Conservation (phyloP, 37 sponge, comb jelly and placozoan species). For the Mnemiopsis leidyi region DNA sequence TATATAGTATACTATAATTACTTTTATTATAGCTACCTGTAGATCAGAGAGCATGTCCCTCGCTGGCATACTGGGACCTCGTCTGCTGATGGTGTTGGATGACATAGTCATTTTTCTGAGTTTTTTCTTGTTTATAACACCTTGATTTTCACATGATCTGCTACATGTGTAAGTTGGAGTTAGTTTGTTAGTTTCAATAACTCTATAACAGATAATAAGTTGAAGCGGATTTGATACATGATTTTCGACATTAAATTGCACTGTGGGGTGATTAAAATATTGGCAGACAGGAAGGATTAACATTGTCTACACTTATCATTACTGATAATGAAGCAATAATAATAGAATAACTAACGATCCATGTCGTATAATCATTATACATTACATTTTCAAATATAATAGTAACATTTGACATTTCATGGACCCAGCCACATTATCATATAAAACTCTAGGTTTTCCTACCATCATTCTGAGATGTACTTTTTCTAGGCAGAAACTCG, state of each 20-base stretch:
- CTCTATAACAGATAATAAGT: no score
- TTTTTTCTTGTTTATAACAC: not conserved
- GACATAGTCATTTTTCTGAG: not conserved
- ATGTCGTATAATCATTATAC: no score
- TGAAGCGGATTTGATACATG: no score
- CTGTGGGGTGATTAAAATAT: no score
- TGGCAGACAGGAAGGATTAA: no score
- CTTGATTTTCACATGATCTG: not conserved
- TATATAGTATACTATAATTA: no score
- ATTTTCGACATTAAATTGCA: no score
- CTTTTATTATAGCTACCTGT: not conserved
- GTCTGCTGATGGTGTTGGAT: slow-evolving; percentile 35
- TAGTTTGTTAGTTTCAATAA: no score
- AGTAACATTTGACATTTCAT: not conserved
- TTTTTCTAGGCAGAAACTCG: no score
- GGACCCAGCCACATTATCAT: not conserved
- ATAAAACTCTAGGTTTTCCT: not conserved
- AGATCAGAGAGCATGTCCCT: slow-evolving; percentile 5
- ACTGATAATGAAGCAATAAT: no score
- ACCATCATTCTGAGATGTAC: not conserved
- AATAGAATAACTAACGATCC: no score
- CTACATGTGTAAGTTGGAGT: not conserved
- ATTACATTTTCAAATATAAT: not conserved
- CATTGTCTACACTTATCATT: no score
- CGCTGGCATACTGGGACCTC: not conserved